These are phyloP conservation scores for Acleris sparsana DNA, from an alignment of 2,888 invertebrate species.

Conservation along the genomic window DNA sequence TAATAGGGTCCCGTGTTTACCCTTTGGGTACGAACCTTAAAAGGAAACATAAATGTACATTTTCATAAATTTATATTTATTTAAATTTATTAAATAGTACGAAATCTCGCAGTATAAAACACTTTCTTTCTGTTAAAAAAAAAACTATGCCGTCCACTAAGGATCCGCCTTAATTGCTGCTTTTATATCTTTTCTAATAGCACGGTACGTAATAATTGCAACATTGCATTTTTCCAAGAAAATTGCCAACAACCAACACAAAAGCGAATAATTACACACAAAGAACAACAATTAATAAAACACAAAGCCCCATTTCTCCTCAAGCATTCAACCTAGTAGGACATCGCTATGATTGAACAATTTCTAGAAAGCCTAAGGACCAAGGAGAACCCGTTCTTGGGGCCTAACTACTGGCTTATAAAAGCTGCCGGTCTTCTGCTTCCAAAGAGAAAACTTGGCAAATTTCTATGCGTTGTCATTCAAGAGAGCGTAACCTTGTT, in stretches of 20 bases:
- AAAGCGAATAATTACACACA: not conserved
- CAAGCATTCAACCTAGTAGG: not conserved
- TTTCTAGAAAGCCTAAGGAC: not conserved
- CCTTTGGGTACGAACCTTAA: too few species aligned
- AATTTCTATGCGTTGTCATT: not conserved
- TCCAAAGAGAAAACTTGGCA: not conserved
- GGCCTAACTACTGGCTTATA: conserved; percentile 5
- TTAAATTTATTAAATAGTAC: too few species aligned
- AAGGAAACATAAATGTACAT: too few species aligned
- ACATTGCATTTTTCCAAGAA: not conserved
- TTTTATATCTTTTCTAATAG: not conserved
- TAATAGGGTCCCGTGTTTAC: too few species aligned
- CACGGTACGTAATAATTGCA: conserved; percentile 1
- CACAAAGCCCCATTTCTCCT: not conserved
- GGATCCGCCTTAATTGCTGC: too few species aligned
- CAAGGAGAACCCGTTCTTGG: conserved; percentile 4
- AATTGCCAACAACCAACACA: not conserved
- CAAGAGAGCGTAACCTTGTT: conserved; percentile 1
- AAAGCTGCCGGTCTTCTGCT: not conserved
- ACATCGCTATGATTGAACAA: conserved; percentile 2
- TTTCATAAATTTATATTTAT: too few species aligned
- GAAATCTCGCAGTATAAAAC: too few species aligned
- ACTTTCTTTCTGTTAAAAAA: too few species aligned
- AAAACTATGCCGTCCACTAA: not conserved
- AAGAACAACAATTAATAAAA: not conserved